Evolutionary conservation across 2,888 invertebrate genomes (phyloP).

Genomic region (Rhagophthalmus giganteus): DNA sequence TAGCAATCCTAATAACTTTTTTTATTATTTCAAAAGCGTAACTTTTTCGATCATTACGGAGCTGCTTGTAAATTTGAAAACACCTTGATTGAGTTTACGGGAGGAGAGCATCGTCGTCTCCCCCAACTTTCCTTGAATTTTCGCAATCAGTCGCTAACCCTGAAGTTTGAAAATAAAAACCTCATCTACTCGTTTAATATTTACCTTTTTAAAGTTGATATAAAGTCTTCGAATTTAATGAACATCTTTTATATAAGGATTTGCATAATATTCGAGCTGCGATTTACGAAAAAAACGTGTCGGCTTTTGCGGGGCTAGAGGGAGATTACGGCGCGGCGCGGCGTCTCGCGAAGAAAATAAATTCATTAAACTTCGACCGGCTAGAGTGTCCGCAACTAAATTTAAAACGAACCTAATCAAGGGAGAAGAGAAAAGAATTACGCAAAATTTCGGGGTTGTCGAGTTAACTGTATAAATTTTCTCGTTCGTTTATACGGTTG

Average conservation of each 20-base stretch:
- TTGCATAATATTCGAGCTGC: slow-evolving; percentile 49
- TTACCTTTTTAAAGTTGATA: slow-evolving; percentile 45
- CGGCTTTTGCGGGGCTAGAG: slow-evolving; percentile 3
- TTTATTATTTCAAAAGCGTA: slow-evolving; percentile 28
- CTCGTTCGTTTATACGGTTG: slow-evolving; percentile 28
- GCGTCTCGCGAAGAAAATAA: slow-evolving; percentile 15
- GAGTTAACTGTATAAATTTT: slow-evolving; percentile 25
- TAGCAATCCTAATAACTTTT: slow-evolving; percentile 21
- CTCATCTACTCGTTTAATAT: slow-evolving; percentile 45
- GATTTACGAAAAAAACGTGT: slow-evolving; percentile 41
- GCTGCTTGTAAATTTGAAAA: slow-evolving; percentile 22
- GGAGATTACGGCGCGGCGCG: slow-evolving; percentile 6
- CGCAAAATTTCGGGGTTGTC: slow-evolving; percentile 10
- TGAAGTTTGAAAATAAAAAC: slow-evolving; percentile 35
- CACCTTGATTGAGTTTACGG: slow-evolving; percentile 25
- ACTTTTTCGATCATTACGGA: slow-evolving; percentile 27
- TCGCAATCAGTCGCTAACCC: slow-evolving; percentile 21
- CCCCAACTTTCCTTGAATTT: slow-evolving; percentile 9
- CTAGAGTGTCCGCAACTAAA: slow-evolving; percentile 13
- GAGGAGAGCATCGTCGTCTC: slow-evolving; percentile 4
- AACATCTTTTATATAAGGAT: slow-evolving; percentile 49
- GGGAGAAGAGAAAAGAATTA: slow-evolving; percentile 20
- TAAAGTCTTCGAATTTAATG: slow-evolving; percentile 49
- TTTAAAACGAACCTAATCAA: slow-evolving; percentile 26
- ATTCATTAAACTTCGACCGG: slow-evolving; percentile 21